A percentile compares a stretch with the other conserved stretches of the same genome.
phyloP scores from a whole-genome alignment of 2,113 vertebrate species.

The Engraulis encrasicolus region DNA sequence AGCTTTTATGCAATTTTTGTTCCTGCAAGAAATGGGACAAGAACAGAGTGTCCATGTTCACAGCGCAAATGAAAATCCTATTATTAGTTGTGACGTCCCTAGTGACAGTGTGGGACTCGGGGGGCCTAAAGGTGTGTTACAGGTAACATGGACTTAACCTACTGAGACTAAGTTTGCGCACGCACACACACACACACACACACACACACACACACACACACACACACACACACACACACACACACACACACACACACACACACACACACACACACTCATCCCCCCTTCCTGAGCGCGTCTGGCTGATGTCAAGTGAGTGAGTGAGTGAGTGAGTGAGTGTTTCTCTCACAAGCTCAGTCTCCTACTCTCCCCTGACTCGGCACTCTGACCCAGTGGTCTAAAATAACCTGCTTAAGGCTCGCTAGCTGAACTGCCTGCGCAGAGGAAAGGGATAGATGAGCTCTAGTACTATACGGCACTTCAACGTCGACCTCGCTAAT shows the following conservation, averaged over 20 bases:
- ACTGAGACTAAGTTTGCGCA: not conserved
- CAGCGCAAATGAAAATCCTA: not conserved
- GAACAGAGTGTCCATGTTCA: not conserved
- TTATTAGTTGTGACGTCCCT: not conserved
- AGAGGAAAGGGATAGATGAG: slow-evolving; percentile 63
- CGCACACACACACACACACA: not conserved
- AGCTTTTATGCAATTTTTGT: too few species aligned
- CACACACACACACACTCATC: not conserved
- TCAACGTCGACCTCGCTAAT: slow-evolving; percentile 64
- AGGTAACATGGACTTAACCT: not conserved
- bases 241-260: not conserved
- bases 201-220: not conserved
- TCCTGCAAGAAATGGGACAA: not conserved
- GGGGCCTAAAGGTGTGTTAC: not conserved
- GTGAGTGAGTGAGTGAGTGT: too few species aligned
- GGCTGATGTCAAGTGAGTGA: too few species aligned
- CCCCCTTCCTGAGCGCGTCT: too few species aligned
- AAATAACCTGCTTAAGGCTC: slow-evolving; percentile 72
- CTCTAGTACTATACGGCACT: too few species aligned
- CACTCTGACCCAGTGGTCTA: slow-evolving; percentile 69
- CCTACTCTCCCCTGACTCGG: slow-evolving; percentile 39
- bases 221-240: not conserved
- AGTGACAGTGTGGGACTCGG: not conserved
- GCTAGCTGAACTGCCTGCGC: slow-evolving; percentile 70
- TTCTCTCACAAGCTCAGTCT: not conserved